Base-by-base conservation (phyloP, 2,888 invertebrate genomes). In the Chloromyia formosa region DNA sequence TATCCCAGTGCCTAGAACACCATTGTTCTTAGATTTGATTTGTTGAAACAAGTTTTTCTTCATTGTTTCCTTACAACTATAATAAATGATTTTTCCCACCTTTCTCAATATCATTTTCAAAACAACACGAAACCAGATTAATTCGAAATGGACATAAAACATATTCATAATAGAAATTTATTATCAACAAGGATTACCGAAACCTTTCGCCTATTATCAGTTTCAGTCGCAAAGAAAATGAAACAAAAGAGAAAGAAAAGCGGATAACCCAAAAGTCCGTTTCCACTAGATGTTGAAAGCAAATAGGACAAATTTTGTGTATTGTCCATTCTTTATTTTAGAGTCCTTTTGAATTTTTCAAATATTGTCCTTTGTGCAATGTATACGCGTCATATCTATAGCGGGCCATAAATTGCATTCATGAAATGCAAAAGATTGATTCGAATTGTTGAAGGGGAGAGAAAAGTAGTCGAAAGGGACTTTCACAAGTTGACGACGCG, bases 101-200 rank as follows among this genome's bases (percentile, higher is more conserved):
- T 56, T 56, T 20, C 20, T 56, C 16, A 56, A 56, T 56, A 56
- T 56, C 22, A 56, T 56, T 56, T 56, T 20, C 20, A 56, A 56
- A 56, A 56, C 56, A 56, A 56, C 2, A 10, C 18, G 10, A 53
- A 14, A 45, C 42, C 20, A 66, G 35, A 66, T 66, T 66, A 49
- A 66, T 66, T 66, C 16, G 12, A 66, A 49, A 18, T 49, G 66
- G 66, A 66, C 66, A 45, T 22, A 22, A 62, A 66, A 49, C 66
- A 49, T 49, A 45, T 12, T 66, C 42, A 49, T 66, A 49, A 20
- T 49, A 66, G 45, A 66, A 66, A 66, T 66, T 66, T 66, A 66
- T 66, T 66, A 66, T 66, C 66, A 66, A 66, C 66, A 49, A 66
- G 66, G 66, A 66, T 66, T 66, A 66, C 16, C 22, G 66, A 56